Evolutionary conservation across 2,113 vertebrate genomes (phyloP).

Genomic region (Megaceryle torquata): DNA sequence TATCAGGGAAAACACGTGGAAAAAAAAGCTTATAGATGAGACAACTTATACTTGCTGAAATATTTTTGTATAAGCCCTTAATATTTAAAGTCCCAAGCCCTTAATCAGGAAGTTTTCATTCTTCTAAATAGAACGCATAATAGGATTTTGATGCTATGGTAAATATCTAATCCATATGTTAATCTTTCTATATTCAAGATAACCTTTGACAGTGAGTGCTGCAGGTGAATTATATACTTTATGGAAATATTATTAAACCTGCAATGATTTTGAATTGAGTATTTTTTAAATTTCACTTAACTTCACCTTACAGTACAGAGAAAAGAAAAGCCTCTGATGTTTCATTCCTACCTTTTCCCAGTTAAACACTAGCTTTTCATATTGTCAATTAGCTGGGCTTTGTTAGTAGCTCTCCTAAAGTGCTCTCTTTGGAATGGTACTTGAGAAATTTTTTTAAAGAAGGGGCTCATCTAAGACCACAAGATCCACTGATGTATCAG

Average conservation of each 20-base stretch:
- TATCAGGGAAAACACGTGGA: neutral
- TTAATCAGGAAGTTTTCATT: neutral
- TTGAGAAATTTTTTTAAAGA: neutral
- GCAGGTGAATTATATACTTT: neutral
- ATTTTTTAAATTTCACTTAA: neutral
- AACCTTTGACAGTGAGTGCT: neutral
- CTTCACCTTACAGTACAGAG: neutral
- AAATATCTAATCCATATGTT: neutral
- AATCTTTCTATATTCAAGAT: neutral
- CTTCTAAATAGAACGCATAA: neutral
- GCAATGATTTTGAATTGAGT: neutral
- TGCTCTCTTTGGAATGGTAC: neutral
- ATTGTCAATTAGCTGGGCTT: neutral
- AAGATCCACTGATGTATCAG: neutral
- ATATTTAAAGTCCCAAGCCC: neutral
- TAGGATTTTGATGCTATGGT: neutral
- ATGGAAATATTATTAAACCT: neutral
- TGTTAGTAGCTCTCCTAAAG: neutral
- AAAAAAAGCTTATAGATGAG: neutral
- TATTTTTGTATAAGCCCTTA: neutral
- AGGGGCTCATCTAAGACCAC: neutral
- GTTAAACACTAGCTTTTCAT: neutral
- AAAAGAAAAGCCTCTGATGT: neutral
- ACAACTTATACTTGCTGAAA: neutral
- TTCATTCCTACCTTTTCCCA: neutral